Evolutionary conservation across 2,797 vertebrate genomes (phyloP).

Genomic region (Amniataba percoides): DNA sequence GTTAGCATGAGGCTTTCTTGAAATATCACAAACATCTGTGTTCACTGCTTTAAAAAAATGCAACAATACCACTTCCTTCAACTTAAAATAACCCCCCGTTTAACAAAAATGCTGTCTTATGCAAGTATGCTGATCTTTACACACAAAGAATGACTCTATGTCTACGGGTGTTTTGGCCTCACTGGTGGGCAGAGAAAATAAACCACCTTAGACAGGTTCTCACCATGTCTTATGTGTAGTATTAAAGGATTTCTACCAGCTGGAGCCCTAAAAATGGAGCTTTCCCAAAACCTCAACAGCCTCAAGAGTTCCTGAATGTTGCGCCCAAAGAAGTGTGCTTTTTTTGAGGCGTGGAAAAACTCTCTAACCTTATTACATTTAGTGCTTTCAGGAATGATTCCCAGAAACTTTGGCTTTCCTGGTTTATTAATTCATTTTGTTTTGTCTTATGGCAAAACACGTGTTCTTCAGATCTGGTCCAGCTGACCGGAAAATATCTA

Average conservation of each 20-base stretch:
- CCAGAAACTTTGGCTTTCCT: neutral
- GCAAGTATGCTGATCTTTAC: constrained; percentile 50
- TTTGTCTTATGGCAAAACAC: constrained; percentile 6
- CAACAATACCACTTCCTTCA: constrained; percentile 34
- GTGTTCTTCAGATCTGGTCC: neutral
- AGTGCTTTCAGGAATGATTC: neutral
- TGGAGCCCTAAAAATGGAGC: constrained; percentile 33
- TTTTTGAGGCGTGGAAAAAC: constrained; percentile 40
- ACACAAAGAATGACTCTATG: constrained; percentile 36
- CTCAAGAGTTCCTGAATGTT: constrained; percentile 8
- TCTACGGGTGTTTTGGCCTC: constrained; percentile 42
- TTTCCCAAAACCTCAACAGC: constrained; percentile 24
- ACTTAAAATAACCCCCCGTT: constrained; percentile 43
- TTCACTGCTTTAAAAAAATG: constrained; percentile 7
- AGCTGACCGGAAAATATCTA: neutral
- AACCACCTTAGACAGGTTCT: constrained; percentile 50
- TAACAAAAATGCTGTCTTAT: constrained; percentile 37
- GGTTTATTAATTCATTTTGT: neutral
- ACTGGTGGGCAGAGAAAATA: constrained; percentile 55
- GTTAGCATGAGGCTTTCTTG: constrained; percentile 30
- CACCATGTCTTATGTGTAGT: constrained; percentile 41
- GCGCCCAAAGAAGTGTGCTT: constrained; percentile 37
- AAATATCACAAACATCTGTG: constrained; percentile 56
- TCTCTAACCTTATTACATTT: constrained; percentile 10
- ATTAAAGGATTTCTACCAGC: constrained; percentile 61